Base-by-base conservation (phyloP, 92 coral and sea anemone species). In the Actinostola sp. region DNA sequence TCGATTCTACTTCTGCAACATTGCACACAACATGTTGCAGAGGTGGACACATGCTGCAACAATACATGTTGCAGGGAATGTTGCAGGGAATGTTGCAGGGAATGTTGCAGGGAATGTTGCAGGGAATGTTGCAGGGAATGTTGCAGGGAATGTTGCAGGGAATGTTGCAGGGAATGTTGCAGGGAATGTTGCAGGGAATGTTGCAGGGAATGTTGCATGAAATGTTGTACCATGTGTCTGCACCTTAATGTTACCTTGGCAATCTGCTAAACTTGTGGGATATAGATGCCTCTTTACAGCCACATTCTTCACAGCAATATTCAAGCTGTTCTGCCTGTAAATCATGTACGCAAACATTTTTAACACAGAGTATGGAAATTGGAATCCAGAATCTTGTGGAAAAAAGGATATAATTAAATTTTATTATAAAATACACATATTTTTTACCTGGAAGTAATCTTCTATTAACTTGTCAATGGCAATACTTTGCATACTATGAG, bases 181-280 rank as follows among this genome's bases (percentile, higher is more conserved):
- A n/a, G n/a, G n/a, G n/a, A n/a, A n/a, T n/a, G n/a, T n/a, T n/a
- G n/a, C n/a, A n/a, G n/a, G n/a, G n/a, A n/a, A n/a, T n/a, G n/a
- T n/a, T n/a, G n/a, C n/a, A n/a, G n/a, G n/a, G n/a, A n/a, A n/a
- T n/a, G n/a, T n/a, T n/a, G n/a, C n/a, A n/a, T n/a, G n/a, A n/a
- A n/a, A n/a, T n/a, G n/a, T n/a, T n/a, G n/a, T n/a, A n/a, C n/a
- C n/a, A n/a, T n/a, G n/a, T n/a, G n/a, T n/a, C n/a, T n/a, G n/a
- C n/a, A n/a, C n/a, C n/a, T n/a, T n/a, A n/a, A n/a, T n/a, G 23
- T 45, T 72, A 94, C 97, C 98, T 94, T 45, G 98, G 98, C 34
- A 94, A 71, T 46, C 79, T 85, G 63, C 81, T 89, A 61, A 94
- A 81, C 24, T 76, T 80, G 74, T 91, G 90, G 14, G 97, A 82